Evolutionary conservation across 2,113 vertebrate species (phyloP).

Genomic region (Prinia subflava): DNA sequence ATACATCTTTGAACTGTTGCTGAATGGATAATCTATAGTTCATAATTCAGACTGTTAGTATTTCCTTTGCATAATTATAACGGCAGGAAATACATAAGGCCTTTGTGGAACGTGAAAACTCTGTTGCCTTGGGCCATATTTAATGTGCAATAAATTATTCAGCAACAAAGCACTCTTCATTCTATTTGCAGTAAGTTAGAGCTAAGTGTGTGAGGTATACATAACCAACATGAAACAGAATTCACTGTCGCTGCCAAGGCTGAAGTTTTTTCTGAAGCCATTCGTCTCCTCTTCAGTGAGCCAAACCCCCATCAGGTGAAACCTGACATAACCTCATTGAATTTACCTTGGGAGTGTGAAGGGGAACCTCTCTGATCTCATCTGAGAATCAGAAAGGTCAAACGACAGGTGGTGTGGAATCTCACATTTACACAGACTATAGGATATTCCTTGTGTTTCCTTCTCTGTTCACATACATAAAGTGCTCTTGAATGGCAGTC

Average conservation of each 20-base stretch:
- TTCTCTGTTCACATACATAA: background rate
- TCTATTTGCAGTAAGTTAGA: slow-evolving; percentile 71
- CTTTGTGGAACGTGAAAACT: slow-evolving; percentile 65
- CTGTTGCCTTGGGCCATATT: slow-evolving; percentile 63
- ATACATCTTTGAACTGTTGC: background rate
- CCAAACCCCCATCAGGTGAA: slow-evolving; percentile 1
- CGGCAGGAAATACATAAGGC: slow-evolving; percentile 48
- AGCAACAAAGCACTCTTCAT: slow-evolving; percentile 54
- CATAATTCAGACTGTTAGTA: slow-evolving; percentile 62
- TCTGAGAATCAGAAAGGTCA: background rate
- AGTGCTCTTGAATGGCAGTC: background rate
- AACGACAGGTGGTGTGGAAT: background rate
- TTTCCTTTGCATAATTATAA: slow-evolving; percentile 69
- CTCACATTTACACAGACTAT: background rate
- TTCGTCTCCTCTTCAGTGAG: background rate
- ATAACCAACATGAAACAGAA: slow-evolving; percentile 25
- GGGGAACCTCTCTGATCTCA: background rate
- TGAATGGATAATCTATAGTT: slow-evolving; percentile 70
- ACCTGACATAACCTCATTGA: background rate
- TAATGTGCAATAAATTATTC: slow-evolving; percentile 76
- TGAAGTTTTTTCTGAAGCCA: slow-evolving; percentile 41
- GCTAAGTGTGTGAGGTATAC: slow-evolving; percentile 48
- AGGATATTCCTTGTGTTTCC: background rate
- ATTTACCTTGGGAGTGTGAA: background rate
- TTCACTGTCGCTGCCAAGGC: background rate